Evolutionary conservation across 2,888 invertebrate species (phyloP).

Genomic region (Agrochola macilenta): DNA sequence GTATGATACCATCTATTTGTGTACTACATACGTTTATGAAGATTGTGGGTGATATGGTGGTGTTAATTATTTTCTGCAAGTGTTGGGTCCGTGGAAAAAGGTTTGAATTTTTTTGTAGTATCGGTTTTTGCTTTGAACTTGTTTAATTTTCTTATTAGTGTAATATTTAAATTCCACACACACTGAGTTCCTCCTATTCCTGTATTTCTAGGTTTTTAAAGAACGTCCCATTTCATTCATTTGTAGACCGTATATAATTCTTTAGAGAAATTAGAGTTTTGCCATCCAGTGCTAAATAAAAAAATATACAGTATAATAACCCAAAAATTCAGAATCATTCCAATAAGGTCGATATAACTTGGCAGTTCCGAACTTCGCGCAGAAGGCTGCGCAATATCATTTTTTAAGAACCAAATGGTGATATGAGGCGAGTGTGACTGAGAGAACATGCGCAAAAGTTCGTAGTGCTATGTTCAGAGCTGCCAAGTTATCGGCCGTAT

Average conservation of each 20-base stretch:
- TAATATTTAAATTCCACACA: not conserved
- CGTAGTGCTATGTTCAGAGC: too few species aligned
- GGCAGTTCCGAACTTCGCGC: too few species aligned
- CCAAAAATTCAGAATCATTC: not conserved
- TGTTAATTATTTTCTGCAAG: slow-evolving; percentile 49
- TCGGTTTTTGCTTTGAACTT: not conserved
- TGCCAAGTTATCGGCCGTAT: too few species aligned
- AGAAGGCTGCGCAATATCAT: too few species aligned
- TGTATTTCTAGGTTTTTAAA: not conserved
- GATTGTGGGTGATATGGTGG: slow-evolving; percentile 39
- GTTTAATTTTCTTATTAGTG: not conserved
- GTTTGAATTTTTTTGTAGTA: not conserved
- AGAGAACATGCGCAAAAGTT: too few species aligned
- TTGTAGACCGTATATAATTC: not conserved
- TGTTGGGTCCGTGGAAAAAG: slow-evolving; percentile 1
- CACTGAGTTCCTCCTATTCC: not conserved
- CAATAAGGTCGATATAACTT: too few species aligned
- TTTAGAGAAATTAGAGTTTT: too few species aligned
- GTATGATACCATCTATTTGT: slow-evolving; percentile 60
- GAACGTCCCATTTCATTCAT: not conserved
- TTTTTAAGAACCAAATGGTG: too few species aligned
- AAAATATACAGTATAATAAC: not conserved
- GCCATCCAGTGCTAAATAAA: too few species aligned
- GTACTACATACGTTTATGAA: slow-evolving; percentile 47
- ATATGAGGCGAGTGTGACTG: too few species aligned